Conservation (phyloP, 2,113 vertebrate genomes). For the Recurvirostra avosetta region DNA sequence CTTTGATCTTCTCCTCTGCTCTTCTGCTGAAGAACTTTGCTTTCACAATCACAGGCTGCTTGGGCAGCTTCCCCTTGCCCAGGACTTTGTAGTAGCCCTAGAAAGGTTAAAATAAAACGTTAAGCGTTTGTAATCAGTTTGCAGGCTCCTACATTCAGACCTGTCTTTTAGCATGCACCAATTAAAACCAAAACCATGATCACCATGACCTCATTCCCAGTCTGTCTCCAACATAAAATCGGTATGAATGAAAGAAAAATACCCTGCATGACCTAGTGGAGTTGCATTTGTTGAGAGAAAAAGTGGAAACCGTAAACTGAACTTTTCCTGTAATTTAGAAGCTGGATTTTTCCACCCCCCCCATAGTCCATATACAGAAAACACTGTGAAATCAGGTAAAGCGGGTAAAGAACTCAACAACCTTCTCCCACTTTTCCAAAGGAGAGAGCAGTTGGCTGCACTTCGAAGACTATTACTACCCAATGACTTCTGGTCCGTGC, state of each 20-base stretch:
- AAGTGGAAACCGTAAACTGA: neutral
- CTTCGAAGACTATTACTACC: neutral
- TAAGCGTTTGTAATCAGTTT: neutral
- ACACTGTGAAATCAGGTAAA: neutral
- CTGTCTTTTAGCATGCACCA: neutral
- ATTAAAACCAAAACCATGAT: neutral
- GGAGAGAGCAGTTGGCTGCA: neutral
- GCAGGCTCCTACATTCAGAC: neutral
- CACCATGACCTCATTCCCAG: neutral
- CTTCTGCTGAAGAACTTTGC: conserved; percentile 92
- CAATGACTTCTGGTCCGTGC: neutral
- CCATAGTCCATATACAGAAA: neutral
- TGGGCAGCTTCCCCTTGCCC: conserved; percentile 90
- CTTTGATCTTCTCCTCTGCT: conserved; percentile 92
- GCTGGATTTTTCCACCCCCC: no score
- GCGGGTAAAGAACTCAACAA: neutral
- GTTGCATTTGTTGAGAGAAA: neutral
- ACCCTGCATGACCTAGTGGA: neutral
- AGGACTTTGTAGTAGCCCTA: conserved; percentile 91
- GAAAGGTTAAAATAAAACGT: neutral
- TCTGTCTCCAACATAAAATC: neutral
- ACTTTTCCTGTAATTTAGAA: neutral
- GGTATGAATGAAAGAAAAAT: neutral
- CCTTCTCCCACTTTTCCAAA: neutral
- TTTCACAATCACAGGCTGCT: conserved; percentile 91